A percentile compares a stretch with the other conserved stretches of the same genome.
phyloP scores from a whole-genome alignment of 2,113 vertebrate genomes.

The Megatriorchis doriae region DNA sequence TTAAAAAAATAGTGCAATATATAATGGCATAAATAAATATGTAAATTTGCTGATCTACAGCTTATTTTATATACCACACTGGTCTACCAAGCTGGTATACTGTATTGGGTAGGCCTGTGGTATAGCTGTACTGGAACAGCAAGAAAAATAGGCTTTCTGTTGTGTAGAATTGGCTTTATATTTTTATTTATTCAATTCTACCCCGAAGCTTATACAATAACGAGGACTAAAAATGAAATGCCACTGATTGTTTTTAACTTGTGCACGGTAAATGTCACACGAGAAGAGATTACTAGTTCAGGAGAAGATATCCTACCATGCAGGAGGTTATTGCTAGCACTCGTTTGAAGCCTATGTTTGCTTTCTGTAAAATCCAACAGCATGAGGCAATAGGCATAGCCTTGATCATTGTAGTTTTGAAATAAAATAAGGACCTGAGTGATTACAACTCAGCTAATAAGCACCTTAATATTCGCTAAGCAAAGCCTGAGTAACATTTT shows the following conservation, averaged over 20 bases:
- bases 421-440: not conserved
- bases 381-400: not conserved
- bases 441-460: not conserved
- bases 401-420: not conserved
- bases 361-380: not conserved
- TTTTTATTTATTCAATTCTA: slow-evolving; percentile 4
- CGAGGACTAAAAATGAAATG: slow-evolving; percentile 4
- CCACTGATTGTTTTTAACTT: not conserved
- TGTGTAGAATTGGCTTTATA: not conserved
- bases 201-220: not conserved
- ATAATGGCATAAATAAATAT: not conserved
- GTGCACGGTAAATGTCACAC: not conserved
- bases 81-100: not conserved
- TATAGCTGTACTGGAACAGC: not conserved
- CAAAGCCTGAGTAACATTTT: not conserved
- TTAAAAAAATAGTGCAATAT: not conserved
- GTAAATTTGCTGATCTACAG: not conserved
- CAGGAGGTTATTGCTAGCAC: not conserved
- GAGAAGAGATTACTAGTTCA: not conserved
- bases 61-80: not conserved
- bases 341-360: not conserved
- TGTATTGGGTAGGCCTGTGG: not conserved
- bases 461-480: not conserved
- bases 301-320: not conserved
- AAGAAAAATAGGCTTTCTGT: not conserved